Evolutionary conservation across 2,888 invertebrate species (phyloP).

Genomic region (Drosophila kambysellisi): DNA sequence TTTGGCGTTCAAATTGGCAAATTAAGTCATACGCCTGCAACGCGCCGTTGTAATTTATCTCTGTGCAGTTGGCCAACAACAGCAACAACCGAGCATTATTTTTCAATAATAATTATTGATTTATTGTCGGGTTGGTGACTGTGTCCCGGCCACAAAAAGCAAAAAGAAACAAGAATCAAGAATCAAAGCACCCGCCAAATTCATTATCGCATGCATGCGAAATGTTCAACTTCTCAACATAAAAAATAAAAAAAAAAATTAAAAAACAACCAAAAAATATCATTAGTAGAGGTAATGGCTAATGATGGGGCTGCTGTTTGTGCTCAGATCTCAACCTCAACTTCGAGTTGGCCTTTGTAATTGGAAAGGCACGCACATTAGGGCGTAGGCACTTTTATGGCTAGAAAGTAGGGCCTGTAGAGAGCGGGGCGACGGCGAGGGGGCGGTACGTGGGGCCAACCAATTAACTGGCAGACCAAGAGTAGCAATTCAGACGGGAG

Average conservation of each 20-base stretch:
- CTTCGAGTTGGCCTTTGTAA: constrained; percentile 41
- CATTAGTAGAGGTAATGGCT: constrained; percentile 64
- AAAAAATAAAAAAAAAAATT: constrained; percentile 1
- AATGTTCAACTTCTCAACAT: constrained; percentile 51
- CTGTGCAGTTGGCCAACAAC: constrained; percentile 13
- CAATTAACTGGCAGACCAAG: constrained; percentile 55
- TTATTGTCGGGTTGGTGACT: constrained; percentile 66
- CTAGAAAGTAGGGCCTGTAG: constrained; percentile 65
- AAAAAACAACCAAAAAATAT: constrained; percentile 29
- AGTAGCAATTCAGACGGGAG: constrained; percentile 16
- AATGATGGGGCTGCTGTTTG: constrained; percentile 61
- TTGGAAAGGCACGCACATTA: constrained; percentile 80
- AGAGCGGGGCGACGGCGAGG: background rate
- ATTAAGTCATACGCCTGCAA: constrained; percentile 80
- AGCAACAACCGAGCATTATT: constrained; percentile 45
- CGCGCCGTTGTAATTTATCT: constrained; percentile 74
- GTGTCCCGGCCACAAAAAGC: constrained; percentile 37
- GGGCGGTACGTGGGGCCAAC: constrained; percentile 9
- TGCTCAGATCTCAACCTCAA: constrained; percentile 14
- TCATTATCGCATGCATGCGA: constrained; percentile 70
- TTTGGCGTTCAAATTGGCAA: constrained; percentile 80
- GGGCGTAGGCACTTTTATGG: constrained; percentile 72
- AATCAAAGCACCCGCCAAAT: constrained; percentile 73
- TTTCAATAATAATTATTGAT: constrained; percentile 81
- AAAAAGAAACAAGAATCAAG: background rate